A percentile compares a stretch with the other conserved stretches of the same genome.
Conservation (phyloP, 2,888 invertebrate species). For the Onthophagus sagittarius region DNA sequence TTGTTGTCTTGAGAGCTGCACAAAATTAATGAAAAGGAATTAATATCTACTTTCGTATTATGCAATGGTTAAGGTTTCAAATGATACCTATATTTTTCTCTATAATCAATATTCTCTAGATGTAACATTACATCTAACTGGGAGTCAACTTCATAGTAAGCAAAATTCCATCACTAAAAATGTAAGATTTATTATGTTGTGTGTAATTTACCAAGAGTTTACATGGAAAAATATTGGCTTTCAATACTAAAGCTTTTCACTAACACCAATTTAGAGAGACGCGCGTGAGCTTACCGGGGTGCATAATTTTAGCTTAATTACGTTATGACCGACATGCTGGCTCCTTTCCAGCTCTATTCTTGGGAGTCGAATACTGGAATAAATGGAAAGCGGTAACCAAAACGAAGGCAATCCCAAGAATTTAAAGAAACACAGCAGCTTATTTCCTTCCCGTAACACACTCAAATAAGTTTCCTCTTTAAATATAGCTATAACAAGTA, state of each 20-base stretch:
- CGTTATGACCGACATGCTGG: neutral
- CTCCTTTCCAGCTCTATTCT: neutral
- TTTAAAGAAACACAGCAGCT: neutral
- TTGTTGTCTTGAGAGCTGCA: too few relatives aligned
- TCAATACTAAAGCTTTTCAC: neutral
- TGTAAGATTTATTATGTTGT: too few relatives aligned
- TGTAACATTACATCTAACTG: too few relatives aligned
- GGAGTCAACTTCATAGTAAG: too few relatives aligned
- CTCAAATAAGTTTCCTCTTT: too few relatives aligned
- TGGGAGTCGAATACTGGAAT: neutral
- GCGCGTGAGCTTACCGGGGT: neutral
- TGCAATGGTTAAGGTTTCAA: too few relatives aligned
- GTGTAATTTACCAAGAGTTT: neutral
- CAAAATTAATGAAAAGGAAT: too few relatives aligned
- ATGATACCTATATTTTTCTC: too few relatives aligned
- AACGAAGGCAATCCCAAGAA: neutral
- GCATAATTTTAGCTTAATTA: neutral
- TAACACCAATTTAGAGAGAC: neutral
- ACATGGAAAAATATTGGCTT: neutral
- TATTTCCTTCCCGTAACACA: neutral
- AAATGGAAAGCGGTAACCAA: neutral
- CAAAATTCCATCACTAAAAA: too few relatives aligned
- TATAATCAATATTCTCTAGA: too few relatives aligned
- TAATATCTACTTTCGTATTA: too few relatives aligned
- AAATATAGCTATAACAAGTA: too few relatives aligned